Evolutionary conservation across 2,797 vertebrate species (phyloP).

Genomic region (Spea hammondii): DNA sequence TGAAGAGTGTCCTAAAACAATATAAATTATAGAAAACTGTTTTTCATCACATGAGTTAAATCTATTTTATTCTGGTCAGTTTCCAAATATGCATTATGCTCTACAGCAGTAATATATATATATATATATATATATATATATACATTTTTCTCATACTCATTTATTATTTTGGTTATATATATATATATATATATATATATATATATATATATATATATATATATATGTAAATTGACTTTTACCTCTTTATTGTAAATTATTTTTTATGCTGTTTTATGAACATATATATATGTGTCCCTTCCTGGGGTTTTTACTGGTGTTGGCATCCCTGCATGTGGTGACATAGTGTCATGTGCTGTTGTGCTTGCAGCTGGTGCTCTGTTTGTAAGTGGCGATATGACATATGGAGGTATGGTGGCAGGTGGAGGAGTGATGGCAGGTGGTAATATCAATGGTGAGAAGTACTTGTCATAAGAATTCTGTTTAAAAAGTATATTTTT

Average conservation of each 20-base stretch:
- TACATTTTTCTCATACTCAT: no score
- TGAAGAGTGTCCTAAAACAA: no score
- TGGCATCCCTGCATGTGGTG: neutral
- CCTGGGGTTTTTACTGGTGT: neutral
- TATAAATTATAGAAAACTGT: no score
- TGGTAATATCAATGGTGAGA: neutral
- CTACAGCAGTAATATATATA: no score
- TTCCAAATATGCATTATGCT: no score
- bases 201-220: no score
- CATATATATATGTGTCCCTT: neutral
- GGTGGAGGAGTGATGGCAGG: slow-evolving; percentile 1
- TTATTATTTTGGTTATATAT: no score
- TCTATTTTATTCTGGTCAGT: no score
- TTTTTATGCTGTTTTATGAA: neutral
- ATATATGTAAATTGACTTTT: no score
- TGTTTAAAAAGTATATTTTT: neutral
- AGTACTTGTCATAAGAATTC: neutral
- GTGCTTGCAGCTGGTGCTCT: slow-evolving; percentile 3
- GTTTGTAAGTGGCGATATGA: neutral
- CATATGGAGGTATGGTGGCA: slow-evolving; percentile 1
- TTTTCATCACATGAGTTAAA: no score
- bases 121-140: no score
- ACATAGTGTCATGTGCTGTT: slow-evolving; percentile 2
- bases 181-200: no score
- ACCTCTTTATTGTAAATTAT: neutral